Conservation (phyloP, 2,113 vertebrate genomes). For the Callospermophilus lateralis region DNA sequence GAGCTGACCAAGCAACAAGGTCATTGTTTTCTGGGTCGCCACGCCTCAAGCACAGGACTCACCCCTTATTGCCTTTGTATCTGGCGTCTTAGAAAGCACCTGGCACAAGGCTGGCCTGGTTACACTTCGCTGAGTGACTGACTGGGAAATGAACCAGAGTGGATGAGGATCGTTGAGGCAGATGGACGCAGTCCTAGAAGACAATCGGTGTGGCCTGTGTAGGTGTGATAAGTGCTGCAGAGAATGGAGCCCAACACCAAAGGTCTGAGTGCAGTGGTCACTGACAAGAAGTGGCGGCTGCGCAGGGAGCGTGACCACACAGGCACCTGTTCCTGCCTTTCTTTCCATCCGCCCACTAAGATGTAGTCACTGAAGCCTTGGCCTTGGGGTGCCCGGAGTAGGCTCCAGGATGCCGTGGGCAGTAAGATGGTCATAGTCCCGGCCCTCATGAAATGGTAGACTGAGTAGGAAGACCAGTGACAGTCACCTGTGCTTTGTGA, state of each 20-base stretch:
- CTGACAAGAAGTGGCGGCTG: neutral
- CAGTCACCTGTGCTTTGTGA: neutral
- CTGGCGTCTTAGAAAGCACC: neutral
- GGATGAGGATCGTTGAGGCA: neutral
- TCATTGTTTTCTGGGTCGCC: neutral
- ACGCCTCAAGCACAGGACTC: neutral
- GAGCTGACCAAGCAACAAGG: neutral
- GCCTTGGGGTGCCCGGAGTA: no score
- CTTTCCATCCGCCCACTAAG: neutral
- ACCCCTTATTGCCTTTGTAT: neutral
- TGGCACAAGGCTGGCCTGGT: neutral
- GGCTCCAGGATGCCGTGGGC: neutral
- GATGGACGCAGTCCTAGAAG: neutral
- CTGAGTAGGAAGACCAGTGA: neutral
- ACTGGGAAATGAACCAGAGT: neutral
- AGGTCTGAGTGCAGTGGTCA: neutral
- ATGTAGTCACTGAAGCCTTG: neutral
- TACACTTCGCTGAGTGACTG: neutral
- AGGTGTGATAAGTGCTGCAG: neutral
- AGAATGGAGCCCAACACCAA: neutral
- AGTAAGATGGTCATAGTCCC: neutral
- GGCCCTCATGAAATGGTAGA: neutral
- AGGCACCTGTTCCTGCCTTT: neutral
- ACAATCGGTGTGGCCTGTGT: neutral
- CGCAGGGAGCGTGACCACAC: no score